A percentile compares a stretch with the other conserved stretches of the same genome.
Conservation (phyloP, 1,140 invertebrate genomes). For the Neuroterus valhalla region DNA sequence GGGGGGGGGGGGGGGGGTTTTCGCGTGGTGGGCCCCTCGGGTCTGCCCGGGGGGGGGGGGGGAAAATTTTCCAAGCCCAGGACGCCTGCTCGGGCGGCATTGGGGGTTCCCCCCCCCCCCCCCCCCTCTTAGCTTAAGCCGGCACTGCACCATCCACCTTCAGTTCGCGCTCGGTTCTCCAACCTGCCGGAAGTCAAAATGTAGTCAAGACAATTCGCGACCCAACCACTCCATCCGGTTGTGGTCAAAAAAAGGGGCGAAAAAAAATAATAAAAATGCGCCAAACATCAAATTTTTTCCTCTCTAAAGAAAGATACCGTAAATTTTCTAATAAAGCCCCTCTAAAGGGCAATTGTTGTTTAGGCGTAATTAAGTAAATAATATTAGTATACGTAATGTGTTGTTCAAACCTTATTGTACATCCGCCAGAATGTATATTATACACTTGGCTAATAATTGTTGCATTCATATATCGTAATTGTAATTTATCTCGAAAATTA, state of each 20-base stretch:
- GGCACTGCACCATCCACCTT: constrained; percentile 52
- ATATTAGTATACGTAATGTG: constrained; percentile 16
- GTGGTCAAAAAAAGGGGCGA: neutral
- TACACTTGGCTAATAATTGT: constrained; percentile 8
- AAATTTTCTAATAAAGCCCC: neutral
- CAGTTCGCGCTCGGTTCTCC: constrained; percentile 36
- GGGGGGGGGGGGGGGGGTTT: neutral
- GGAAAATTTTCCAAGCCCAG: constrained; percentile 54
- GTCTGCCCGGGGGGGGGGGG: constrained; percentile 53
- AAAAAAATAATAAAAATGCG: neutral
- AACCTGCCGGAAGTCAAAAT: constrained; percentile 20
- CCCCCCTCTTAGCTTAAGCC: constrained; percentile 32
- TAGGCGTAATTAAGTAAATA: constrained; percentile 12
- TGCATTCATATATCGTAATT: constrained; percentile 17
- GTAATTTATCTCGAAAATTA: constrained; percentile 4
- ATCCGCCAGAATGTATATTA: constrained; percentile 1
- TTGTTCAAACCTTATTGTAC: constrained; percentile 1
- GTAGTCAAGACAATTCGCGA: constrained; percentile 6
- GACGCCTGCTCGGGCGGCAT: constrained; percentile 65
- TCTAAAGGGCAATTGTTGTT: neutral
- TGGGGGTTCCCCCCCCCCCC: constrained; percentile 50
- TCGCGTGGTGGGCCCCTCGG: constrained; percentile 39
- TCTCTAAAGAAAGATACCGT: neutral
- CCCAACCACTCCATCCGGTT: constrained; percentile 26
- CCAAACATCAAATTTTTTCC: neutral